These are phyloP conservation scores for Candidula unifasciata DNA, from an alignment of 2,888 invertebrate species.

Conservation along the genomic window DNA sequence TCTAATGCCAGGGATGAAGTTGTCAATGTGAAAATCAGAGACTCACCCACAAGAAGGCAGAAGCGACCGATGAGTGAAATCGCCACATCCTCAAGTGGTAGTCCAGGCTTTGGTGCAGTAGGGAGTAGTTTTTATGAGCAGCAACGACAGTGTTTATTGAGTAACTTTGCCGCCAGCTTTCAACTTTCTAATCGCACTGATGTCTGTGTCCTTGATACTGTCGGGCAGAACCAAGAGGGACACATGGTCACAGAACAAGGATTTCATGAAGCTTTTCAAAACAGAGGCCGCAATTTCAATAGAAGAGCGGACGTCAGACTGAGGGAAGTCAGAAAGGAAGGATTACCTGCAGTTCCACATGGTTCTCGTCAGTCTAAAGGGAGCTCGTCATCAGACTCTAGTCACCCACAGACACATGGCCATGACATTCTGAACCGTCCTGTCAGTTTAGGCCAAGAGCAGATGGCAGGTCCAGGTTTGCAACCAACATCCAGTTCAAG, in stretches of 20 bases:
- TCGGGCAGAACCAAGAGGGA: neutral
- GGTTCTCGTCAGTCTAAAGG: neutral
- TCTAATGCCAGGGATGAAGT: constrained; percentile 22
- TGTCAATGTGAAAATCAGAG: constrained; percentile 44
- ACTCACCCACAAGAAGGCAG: constrained; percentile 52
- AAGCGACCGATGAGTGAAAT: constrained; percentile 58
- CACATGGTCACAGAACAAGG: neutral
- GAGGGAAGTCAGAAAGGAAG: constrained; percentile 11
- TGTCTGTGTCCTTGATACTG: constrained; percentile 55
- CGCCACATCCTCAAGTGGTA: constrained; percentile 50
- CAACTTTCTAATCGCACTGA: constrained; percentile 32
- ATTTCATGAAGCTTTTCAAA: neutral
- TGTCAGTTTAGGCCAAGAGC: neutral
- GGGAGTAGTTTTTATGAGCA: constrained; percentile 34
- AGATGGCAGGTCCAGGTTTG: neutral
- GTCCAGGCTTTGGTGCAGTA: constrained; percentile 22
- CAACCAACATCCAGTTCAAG: neutral
- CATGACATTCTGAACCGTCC: neutral
- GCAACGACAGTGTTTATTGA: constrained; percentile 47
- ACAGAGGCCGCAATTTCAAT: constrained; percentile 25
- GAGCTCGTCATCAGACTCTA: constrained; percentile 1
- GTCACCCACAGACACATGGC: constrained; percentile 9
- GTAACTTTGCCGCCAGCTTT: constrained; percentile 50
- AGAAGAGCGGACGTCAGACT: constrained; percentile 31
- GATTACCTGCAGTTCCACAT: neutral